Evolutionary conservation across 2,113 vertebrate species (phyloP), one percentile per base, ranked within the genome.

Genomic region (Mus spicilegus): DNA sequence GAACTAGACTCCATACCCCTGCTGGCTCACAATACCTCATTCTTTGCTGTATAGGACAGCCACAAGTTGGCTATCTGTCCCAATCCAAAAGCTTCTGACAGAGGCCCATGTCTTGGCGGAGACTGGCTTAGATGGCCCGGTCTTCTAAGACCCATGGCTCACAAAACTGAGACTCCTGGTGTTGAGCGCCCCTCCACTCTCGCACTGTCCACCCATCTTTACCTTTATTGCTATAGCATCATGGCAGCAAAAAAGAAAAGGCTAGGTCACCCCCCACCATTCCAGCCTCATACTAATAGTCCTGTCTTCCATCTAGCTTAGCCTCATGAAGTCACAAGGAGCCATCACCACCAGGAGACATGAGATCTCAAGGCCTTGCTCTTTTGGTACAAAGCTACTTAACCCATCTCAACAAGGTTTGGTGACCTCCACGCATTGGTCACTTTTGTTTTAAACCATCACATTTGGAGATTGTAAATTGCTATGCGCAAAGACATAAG

Each of bases 381-480:
- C 46, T 93, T 91, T 86, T 58, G 82, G 51, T 63, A 73, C 39
- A 89, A 93, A 49, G 36, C 84, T 58, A 30, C 61, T 85, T 89
- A 84, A 73, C 39, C 87, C 46, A 46, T 46, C 22, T 91, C 69
- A 72, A 46, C 49, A 61, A 76, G 17, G n/a, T 70, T 12, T 67
- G 33, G 49, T 91, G 77, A 61, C 42, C 36, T 95, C 77, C 36
- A 65, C 39, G 72, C 46, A 73, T 12, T 1, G 0, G 54, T 93
- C 81, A 73, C 54, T 61, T 91, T 51, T 46, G 72, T 80, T 95
- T 96, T 86, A 91, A 95, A 87, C 82, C 26, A 93, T 73, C 69
- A 73, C n/a, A 61, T 75, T 39, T 42, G 36, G 19, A 85, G n/a
- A 39, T 88, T 89, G 56, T 89, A 80, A 82, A 91, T 13, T 89